Percentiles rank a stretch among this genome's conserved stretches.
Evolutionary conservation across 2,797 vertebrate genomes (phyloP).

Genomic region (Potorous gilbertii): DNA sequence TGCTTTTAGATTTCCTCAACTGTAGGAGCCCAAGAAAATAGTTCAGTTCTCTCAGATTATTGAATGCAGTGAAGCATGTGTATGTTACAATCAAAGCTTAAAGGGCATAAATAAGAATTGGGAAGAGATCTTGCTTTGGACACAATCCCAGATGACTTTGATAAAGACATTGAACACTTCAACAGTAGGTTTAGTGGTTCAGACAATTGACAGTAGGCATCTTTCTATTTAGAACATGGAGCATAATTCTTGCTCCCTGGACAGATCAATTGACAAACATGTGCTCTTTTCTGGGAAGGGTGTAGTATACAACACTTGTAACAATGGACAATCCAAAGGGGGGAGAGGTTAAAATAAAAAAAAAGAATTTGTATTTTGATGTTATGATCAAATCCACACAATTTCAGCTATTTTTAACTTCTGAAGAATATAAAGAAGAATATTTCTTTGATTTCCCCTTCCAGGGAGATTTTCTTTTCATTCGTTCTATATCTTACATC

Average conservation of each 20-base stretch:
- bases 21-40: neutral
- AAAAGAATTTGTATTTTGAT: neutral
- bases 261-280: neutral
- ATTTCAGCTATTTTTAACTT: neutral
- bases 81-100: neutral
- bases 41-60: neutral
- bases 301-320: neutral
- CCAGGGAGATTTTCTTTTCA: neutral
- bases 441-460: neutral
- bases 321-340: neutral
- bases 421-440: neutral
- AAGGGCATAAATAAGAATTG: slow-evolving; percentile 1
- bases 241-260: slow-evolving; percentile 2
- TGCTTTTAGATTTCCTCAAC: neutral
- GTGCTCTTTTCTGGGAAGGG: neutral
- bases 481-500: neutral
- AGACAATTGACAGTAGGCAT: neutral
- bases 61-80: neutral
- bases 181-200: neutral
- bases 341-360: neutral
- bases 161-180: neutral
- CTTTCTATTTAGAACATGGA: neutral
- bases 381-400: neutral
- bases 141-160: neutral
- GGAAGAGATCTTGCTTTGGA: slow-evolving; percentile 19